Percentiles rank a stretch among this genome's conserved stretches.
Conservation (phyloP, 2,797 vertebrate genomes). For the Todus mexicanus region DNA sequence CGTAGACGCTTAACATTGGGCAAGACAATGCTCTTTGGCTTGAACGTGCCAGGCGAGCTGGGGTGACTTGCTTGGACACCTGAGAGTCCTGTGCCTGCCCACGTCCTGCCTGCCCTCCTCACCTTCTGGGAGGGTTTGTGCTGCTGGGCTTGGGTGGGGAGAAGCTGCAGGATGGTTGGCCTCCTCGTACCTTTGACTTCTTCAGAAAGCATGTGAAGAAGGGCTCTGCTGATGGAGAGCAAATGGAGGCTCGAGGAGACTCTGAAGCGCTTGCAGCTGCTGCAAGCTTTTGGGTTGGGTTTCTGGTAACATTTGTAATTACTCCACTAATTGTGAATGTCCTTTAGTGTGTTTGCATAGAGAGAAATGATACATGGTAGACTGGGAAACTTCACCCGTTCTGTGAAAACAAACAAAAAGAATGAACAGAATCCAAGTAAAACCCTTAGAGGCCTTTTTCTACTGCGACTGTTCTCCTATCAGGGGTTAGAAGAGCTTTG, state of each 20-base stretch:
- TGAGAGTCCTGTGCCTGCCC: not conserved
- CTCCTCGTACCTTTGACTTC: not conserved
- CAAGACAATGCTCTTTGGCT: not conserved
- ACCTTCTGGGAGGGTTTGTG: not conserved
- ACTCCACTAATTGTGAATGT: not conserved
- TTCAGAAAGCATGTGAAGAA: not conserved
- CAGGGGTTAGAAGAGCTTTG: not conserved
- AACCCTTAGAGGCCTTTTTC: not conserved
- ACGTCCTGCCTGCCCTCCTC: not conserved
- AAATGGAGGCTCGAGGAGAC: too few relatives aligned
- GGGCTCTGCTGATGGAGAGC: not conserved
- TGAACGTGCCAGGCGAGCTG: not conserved
- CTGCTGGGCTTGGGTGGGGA: not conserved
- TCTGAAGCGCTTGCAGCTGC: not conserved
- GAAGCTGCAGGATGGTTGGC: not conserved
- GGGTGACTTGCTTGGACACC: not conserved
- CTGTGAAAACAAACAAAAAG: not conserved
- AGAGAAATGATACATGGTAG: not conserved
- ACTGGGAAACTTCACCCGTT: not conserved
- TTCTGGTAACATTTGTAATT: not conserved
- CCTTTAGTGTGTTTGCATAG: not conserved
- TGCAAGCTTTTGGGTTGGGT: not conserved
- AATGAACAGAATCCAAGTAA: not conserved
- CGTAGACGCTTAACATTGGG: accelerated
- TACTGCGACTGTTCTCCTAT: not conserved